Conservation (phyloP, 2,113 vertebrate species). For the Genyomyrus donnyi region DNA sequence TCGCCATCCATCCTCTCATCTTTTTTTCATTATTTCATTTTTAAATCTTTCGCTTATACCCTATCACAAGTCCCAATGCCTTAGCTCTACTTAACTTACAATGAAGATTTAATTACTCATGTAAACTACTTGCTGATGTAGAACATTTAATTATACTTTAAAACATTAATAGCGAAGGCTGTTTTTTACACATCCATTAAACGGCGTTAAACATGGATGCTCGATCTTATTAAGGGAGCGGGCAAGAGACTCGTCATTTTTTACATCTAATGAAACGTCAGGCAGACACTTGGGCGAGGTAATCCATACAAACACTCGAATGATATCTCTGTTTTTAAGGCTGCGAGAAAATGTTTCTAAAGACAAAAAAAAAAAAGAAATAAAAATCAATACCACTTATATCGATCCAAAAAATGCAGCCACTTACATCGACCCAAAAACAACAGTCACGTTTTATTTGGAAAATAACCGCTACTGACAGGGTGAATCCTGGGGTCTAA, state of each 20-base stretch:
- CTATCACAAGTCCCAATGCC: background rate
- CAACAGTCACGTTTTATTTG: background rate
- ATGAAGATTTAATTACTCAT: constrained; percentile 19
- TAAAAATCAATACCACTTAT: constrained; percentile 10
- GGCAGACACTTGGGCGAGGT: constrained; percentile 32
- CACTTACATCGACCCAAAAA: background rate
- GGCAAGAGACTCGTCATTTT: constrained; percentile 39
- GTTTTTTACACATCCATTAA: constrained; percentile 55
- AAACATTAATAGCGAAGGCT: constrained; percentile 58
- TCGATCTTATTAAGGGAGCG: constrained; percentile 58
- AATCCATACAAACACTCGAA: constrained; percentile 4
- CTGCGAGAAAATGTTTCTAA: background rate
- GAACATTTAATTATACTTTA: constrained; percentile 66
- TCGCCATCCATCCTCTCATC: background rate
- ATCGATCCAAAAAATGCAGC: background rate
- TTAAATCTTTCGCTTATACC: background rate
- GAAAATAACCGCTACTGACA: constrained; percentile 8
- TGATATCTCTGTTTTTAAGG: background rate
- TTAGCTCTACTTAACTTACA: background rate
- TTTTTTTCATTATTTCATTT: background rate
- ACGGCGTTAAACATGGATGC: constrained; percentile 47
- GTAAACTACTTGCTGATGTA: constrained; percentile 47
- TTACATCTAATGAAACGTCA: constrained; percentile 47
- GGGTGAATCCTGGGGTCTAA: constrained; percentile 1
- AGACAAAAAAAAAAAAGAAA: background rate